Base-by-base conservation (phyloP, 2,888 invertebrate species). In the Embidobia sp. region DNA sequence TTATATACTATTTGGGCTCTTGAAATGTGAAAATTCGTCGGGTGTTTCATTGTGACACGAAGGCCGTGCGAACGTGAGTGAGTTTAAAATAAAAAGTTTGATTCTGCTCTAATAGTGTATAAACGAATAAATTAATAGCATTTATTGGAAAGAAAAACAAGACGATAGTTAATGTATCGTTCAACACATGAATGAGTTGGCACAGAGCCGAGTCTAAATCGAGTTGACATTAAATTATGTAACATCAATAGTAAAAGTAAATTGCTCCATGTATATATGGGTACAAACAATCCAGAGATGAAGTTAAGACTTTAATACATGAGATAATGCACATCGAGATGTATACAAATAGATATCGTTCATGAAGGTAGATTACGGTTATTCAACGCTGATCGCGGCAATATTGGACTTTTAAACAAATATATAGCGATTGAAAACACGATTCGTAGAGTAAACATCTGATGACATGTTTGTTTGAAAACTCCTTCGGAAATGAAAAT, bases 151-250 rank as follows among this genome's bases (percentile, higher is more conserved):
- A 74, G 66, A 74, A 78, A 74, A 69, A 74, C 73, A 69, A 70
- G 27, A 64, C 59, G 66, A 16, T 66, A 61, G 74, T 67, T 53
- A 29, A 49, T 35, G 35, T 55, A 76, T 64, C 57, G 48, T 35
- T 66, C 37, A 59, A 59, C 69, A 73, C 74, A 74, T 69, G 74
- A 70, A 66, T 66, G 74, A 78, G 70, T 74, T 78, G 78, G 74
- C 74, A 27, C 18, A 10, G 18, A 61, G 74, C 78, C 78, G 61
- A 74, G 74, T 78, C 70, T 78, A 78, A 74, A 70, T 78, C 69
- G 78, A 78, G 74, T 74, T 78, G 78, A 70, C 78, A 78, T 78
- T 78, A 74, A 74, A 74, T 78, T 78, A 78, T 74, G 78, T 74
- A 78, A 78, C 74, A 48, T 74, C 70, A 70, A 77, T 74, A 73